Base-by-base conservation (phyloP, 2,797 vertebrate species). In the Gadopsis bispinosus region DNA sequence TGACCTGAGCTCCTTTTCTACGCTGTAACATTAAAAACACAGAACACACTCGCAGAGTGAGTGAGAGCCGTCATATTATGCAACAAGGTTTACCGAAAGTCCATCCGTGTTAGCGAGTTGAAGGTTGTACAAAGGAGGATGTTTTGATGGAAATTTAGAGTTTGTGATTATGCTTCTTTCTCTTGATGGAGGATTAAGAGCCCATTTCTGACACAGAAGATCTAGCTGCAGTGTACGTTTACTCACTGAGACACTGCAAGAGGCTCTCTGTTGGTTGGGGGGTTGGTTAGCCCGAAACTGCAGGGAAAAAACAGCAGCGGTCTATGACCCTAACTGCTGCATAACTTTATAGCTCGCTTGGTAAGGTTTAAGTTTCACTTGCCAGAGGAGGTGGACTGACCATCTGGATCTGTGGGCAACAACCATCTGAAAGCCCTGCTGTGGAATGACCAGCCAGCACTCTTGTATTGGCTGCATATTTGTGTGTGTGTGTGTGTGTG, bases 321-420 rank as follows among this genome's bases (percentile, higher is more conserved):
- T 74, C 26, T 22, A 17, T 55, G 31, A 51, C 31, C 22, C 3
- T 19, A 62, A 55, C 31, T 65, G 16, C 50, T 39, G 43, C 22
- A 47, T 4, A 56, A 9, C 31, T 69, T 55, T 55, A 43, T 48
- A 33, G 62, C 61, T 70, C 60, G 26, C 39, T 69, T 58, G 33
- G 5, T 79, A 58, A 73, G 54, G 45, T 37, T 60, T 19, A 56
- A 48, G 29, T 77, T 53, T 17, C 29, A 20, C 45, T 71, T 63
- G 60, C 70, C 37, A 77, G 66, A 75, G 50, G 59, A 80, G 66
- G 20, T 61, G 16, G 22, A 61, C 29, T 58, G 29, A 68, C 71
- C 71, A 78, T 79, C 53, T 72, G 62, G 17, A 33, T 69, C 64
- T 64, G 53, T 61, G 62, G 39, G 51, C 61, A 75, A 63, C 59